Conservation (phyloP, 2,888 invertebrate species). For the Aleiodes leptofemur region DNA sequence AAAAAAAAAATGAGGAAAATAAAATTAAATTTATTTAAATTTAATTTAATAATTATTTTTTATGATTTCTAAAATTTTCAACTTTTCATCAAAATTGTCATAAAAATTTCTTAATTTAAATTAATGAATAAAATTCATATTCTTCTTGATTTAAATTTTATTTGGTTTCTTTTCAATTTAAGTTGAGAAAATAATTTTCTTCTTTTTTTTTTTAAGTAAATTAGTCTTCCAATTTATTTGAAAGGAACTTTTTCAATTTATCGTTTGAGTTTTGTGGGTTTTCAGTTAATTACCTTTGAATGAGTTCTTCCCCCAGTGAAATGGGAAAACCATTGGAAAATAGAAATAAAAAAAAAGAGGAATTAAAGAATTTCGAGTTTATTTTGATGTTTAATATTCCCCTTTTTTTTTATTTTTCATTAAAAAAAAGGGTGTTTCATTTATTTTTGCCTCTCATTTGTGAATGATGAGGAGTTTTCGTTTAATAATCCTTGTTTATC, state of each 20-base stretch:
- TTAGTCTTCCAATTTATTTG: constrained; percentile 23
- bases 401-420: neutral
- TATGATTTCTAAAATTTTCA: neutral
- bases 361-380: neutral
- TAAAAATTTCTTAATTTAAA: neutral
- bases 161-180: neutral
- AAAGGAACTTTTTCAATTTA: constrained; percentile 24
- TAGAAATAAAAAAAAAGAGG: too few species aligned
- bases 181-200: neutral
- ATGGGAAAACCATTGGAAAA: neutral
- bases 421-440: neutral
- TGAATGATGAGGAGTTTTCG: too few species aligned
- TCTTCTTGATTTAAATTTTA: neutral
- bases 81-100: neutral
- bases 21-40: too few species aligned
- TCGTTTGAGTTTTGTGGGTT: constrained; percentile 25
- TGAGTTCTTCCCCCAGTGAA: neutral
- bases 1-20: too few species aligned
- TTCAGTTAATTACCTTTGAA: constrained; percentile 27
- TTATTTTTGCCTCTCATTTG: too few species aligned
- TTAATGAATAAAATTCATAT: neutral
- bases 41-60: too few species aligned
- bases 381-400: neutral
- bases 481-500: neutral
- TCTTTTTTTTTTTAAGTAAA: neutral